These are phyloP conservation scores for Cirrhinus mrigala DNA, from an alignment of 2,797 vertebrate species.

Conservation along the genomic window DNA sequence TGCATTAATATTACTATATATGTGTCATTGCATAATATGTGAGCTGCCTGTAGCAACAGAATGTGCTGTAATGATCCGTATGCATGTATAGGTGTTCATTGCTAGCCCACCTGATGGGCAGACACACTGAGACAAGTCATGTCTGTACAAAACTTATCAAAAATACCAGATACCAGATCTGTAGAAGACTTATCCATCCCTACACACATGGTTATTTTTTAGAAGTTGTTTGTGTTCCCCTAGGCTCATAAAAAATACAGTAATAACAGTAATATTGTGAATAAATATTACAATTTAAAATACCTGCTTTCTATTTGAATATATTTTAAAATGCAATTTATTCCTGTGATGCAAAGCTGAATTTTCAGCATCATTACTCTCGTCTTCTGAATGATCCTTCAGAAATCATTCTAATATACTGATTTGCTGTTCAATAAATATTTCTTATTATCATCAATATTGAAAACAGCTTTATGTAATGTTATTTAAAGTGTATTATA, in stretches of 20 bases:
- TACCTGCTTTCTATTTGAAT: background rate
- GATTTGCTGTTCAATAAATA: background rate
- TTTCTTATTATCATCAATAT: background rate
- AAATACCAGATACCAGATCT: too few relatives aligned
- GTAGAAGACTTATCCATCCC: background rate
- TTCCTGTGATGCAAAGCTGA: background rate
- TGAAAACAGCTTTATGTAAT: background rate
- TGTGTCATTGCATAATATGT: slow-evolving; percentile 8
- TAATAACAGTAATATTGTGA: background rate
- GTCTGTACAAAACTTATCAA: background rate
- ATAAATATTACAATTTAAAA: background rate
- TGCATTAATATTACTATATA: slow-evolving; percentile 19
- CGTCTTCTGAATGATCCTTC: background rate
- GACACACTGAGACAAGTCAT: slow-evolving; percentile 7
- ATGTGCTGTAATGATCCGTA: background rate
- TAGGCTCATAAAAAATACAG: background rate
- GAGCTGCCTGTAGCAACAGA: slow-evolving; percentile 3
- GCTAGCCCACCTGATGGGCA: background rate
- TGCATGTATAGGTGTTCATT: background rate
- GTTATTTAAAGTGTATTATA: background rate
- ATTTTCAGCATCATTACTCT: background rate
- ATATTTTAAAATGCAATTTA: background rate
- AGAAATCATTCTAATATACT: background rate
- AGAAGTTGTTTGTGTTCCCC: background rate
- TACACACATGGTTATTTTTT: background rate